Evolutionary conservation across 2,797 vertebrate species (phyloP), one percentile per base, ranked within the genome.

Genomic region (Sebastes hopkinsi): DNA sequence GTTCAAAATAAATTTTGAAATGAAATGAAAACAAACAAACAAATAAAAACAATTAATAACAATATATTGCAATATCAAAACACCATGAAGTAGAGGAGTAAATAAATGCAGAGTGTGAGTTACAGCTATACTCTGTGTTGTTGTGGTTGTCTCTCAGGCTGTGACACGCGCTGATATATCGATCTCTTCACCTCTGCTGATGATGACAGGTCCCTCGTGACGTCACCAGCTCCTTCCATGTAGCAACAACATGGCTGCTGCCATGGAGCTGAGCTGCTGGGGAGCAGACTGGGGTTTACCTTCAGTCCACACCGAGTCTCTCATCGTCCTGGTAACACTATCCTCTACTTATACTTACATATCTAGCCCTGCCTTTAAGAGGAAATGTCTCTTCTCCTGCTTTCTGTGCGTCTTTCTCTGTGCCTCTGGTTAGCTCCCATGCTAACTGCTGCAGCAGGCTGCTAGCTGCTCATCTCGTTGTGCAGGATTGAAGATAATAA

Each of bases 231-330:
- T 61, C 77, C 46, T 79, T 79, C 74, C 56, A 59, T 64, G 69
- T 73, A 71, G 38, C 83, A 73, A 74, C 80, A 96, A 96, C 89
- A 97, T 98, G 97, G 97, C 97, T 93, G 94, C 96, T 84, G 93
- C 97, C 95, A 97, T 99, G 96, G 97, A 98, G 92, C 96, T 99
- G 88, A 95, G 95, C 77, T 99, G 97, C 91, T 99, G 98, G 98
- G 98, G 97, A 79, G 97, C 95, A 67, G 98, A 94, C 65, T 99
- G 98, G 98, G 98, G 97, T 64, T 92, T 99, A 76, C 98, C 98
- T 2, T 99, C 98, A 10, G 94, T 99, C 20, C 97, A 99, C 93
- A 96, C 95, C 59, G 97, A 99, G 84, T 97, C 95, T 20, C 94
- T 99, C 23, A 93, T 97, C 73, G 97, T 99, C 38, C 93, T 99